phyloP scores from a whole-genome alignment of 1,140 invertebrate species.

The Geopemphigus sp. region DNA sequence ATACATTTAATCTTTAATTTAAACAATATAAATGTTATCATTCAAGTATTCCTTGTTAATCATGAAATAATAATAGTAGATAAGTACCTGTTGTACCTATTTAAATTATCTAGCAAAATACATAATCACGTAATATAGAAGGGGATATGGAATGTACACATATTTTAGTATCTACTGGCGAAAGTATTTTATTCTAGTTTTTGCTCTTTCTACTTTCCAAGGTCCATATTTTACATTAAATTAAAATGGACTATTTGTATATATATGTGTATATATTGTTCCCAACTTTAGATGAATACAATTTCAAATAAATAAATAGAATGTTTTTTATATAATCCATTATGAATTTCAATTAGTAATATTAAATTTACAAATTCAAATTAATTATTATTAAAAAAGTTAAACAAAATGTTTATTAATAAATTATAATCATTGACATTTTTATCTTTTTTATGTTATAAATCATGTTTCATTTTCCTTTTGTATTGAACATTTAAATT shows the following conservation, averaged over 20 bases:
- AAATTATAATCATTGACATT: not conserved
- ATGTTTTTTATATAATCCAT: not conserved
- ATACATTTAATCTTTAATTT: not conserved
- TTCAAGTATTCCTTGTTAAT: not conserved
- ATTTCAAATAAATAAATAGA: not conserved
- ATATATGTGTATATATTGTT: not conserved
- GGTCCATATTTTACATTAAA: conserved; percentile 5
- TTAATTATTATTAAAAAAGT: not conserved
- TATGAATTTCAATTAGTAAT: too few species aligned
- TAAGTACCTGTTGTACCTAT: not conserved
- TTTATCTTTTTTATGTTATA: not conserved
- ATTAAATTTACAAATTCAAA: not conserved
- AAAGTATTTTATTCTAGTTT: conserved; percentile 47
- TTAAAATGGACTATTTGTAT: not conserved
- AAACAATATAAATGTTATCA: conserved; percentile 10
- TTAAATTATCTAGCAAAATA: not conserved
- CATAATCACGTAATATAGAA: not conserved
- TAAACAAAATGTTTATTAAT: not conserved
- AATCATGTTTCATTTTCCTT: not conserved
- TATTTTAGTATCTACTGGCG: conserved; percentile 13
- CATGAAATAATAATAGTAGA: not conserved
- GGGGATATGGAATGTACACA: conserved; percentile 12
- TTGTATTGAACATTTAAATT: not conserved
- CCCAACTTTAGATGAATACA: not conserved
- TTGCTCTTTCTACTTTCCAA: conserved; percentile 38